Conservation (phyloP, 2,113 vertebrate species). For the Rhinolophus sinicus region DNA sequence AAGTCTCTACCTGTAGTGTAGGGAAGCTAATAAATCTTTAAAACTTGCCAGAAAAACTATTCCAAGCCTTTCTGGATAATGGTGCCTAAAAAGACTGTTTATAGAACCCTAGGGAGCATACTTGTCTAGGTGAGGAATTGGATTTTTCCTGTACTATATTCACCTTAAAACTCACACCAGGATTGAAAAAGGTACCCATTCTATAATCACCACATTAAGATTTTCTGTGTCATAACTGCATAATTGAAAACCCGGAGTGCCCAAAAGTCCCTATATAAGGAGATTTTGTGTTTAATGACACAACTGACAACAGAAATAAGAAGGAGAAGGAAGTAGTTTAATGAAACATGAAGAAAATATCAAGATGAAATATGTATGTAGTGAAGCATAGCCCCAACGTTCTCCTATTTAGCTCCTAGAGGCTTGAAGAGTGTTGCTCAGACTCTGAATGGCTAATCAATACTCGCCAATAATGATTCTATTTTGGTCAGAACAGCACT, state of each 20-base stretch:
- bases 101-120: not conserved
- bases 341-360: constrained; percentile 6
- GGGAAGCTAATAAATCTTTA: not conserved
- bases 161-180: not conserved
- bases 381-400: not conserved
- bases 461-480: not conserved
- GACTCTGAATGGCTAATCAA: not conserved
- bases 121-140: not conserved
- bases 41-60: not conserved
- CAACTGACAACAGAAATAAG: not conserved
- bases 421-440: not conserved
- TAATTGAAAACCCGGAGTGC: not conserved
- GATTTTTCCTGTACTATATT: not conserved
- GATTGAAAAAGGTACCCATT: not conserved
- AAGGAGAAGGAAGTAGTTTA: not conserved
- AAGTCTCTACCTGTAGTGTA: not conserved
- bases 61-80: not conserved
- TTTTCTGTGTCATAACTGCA: not conserved
- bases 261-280: not conserved
- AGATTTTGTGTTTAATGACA: not conserved
- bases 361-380: not conserved
- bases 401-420: not conserved
- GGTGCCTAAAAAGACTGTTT: not conserved
- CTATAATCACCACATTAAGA: not conserved
- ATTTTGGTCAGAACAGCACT: not conserved